A percentile compares a stretch with the other conserved stretches of the same genome.
Conservation (phyloP, 37 sponge, comb jelly and placozoan species). For the Halisarca cf. caerulea region DNA sequence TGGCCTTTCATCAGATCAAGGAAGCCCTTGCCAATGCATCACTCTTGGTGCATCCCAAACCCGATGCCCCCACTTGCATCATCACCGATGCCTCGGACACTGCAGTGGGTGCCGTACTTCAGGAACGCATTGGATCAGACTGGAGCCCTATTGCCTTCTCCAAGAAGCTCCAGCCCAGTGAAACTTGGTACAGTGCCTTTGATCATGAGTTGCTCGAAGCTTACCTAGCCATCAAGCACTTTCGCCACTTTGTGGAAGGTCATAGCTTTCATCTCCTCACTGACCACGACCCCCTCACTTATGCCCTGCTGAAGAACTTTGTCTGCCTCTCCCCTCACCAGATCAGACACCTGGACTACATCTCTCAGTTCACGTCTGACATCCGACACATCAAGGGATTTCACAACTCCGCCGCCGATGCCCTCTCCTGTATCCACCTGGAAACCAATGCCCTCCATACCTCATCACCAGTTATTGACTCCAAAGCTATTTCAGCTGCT, state of each 20-base stretch:
- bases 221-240: constrained; percentile 33
- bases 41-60: constrained; percentile 45
- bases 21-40: constrained; percentile 35
- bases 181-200: constrained; percentile 41
- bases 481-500: constrained; percentile 7
- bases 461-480: constrained; percentile 14
- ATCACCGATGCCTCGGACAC: no score
- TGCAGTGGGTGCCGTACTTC: constrained; percentile 60
- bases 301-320: not conserved
- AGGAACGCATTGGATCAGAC: constrained; percentile 26
- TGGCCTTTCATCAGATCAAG: constrained; percentile 40
- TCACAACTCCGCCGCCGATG: not conserved
- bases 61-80: constrained; percentile 47
- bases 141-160: constrained; percentile 23
- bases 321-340: not conserved
- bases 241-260: constrained; percentile 19
- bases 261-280: not conserved
- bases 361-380: constrained; percentile 21
- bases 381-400: not conserved
- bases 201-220: constrained; percentile 44
- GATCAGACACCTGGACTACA: constrained; percentile 3
- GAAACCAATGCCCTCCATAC: not conserved
- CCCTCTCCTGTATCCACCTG: not conserved
- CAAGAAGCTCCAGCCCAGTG: constrained; percentile 2
- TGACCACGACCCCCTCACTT: constrained; percentile 35